Conservation (phyloP, 2,797 vertebrate species). For the Saxicola maurus region DNA sequence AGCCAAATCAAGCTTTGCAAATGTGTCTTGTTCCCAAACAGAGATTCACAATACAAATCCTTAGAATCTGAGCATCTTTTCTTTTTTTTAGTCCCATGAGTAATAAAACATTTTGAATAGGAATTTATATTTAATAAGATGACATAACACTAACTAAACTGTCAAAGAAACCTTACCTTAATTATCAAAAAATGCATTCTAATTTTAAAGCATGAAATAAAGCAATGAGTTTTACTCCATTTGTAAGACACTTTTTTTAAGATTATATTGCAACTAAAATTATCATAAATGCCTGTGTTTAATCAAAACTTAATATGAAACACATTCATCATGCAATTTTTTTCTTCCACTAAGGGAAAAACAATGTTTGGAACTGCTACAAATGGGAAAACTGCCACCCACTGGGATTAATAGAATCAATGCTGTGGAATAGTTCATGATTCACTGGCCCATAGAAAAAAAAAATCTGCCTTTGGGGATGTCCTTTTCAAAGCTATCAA, state of each 20-base stretch:
- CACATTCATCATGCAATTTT: conserved; percentile 47
- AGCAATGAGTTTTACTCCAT: neutral
- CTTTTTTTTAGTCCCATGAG: neutral
- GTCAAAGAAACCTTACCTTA: neutral
- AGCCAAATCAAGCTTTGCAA: neutral
- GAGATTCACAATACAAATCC: neutral
- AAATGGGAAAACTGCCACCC: conserved; percentile 57
- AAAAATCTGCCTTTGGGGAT: conserved; percentile 17
- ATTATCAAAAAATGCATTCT: neutral
- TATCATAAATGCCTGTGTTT: conserved; percentile 25
- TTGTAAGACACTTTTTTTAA: neutral
- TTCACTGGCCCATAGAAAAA: conserved; percentile 16
- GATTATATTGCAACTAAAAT: neutral
- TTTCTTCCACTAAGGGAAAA: conserved; percentile 44
- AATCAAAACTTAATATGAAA: conserved; percentile 57
- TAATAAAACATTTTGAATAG: neutral
- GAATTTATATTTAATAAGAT: neutral
- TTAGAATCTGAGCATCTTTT: neutral
- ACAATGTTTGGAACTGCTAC: conserved; percentile 52
- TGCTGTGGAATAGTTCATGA: conserved; percentile 52
- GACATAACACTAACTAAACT: neutral
- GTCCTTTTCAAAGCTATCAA: conserved; percentile 21
- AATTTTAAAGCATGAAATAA: neutral
- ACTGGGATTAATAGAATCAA: conserved; percentile 34
- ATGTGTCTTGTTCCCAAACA: neutral